Evolutionary conservation across 2,113 vertebrate species (phyloP).

Genomic region (Cochlearius cochlearius): DNA sequence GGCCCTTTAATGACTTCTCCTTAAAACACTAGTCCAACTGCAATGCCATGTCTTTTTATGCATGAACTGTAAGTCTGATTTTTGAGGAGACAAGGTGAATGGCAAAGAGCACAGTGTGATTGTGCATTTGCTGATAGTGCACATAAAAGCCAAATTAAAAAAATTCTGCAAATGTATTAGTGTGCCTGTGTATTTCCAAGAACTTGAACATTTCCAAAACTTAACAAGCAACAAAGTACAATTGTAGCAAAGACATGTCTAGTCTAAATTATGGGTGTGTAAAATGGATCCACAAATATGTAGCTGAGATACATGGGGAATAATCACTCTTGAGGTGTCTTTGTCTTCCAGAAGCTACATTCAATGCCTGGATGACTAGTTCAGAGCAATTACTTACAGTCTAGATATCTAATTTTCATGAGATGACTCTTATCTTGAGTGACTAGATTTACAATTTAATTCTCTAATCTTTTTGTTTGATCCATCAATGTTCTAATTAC

Average conservation of each 20-base stretch:
- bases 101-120: neutral
- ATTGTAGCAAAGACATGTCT: neutral
- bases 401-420: neutral
- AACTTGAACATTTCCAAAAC: neutral
- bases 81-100: neutral
- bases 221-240: neutral
- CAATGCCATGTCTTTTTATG: neutral
- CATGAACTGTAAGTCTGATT: neutral
- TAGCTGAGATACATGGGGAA: neutral
- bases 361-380: neutral
- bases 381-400: neutral
- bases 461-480: neutral
- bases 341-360: neutral
- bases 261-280: neutral
- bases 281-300: neutral
- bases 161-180: neutral
- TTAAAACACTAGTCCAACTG: neutral
- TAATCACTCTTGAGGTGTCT: neutral
- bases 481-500: neutral
- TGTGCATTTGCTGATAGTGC: neutral
- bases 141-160: neutral
- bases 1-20: neutral
- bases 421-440: neutral
- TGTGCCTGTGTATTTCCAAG: neutral
- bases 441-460: neutral